Conservation (phyloP, 1,140 invertebrate species). For the Delia radicum region DNA sequence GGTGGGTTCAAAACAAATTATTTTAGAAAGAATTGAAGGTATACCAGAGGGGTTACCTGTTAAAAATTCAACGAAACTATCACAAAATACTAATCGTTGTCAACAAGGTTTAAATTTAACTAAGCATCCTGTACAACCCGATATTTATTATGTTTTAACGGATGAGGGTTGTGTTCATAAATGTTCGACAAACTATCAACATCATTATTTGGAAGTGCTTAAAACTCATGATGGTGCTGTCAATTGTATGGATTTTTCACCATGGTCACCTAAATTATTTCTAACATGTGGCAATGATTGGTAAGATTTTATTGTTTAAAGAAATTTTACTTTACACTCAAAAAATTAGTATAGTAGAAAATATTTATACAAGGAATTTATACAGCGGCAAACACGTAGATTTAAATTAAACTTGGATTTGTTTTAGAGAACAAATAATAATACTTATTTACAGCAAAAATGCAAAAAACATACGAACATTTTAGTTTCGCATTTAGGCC, state of each 20-base stretch:
- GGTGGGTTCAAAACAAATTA: slow-evolving; percentile 63
- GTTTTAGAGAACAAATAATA: too few relatives aligned
- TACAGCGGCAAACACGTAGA: too few relatives aligned
- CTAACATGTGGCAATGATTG: slow-evolving; percentile 84
- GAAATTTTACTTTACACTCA: too few relatives aligned
- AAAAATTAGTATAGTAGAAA: too few relatives aligned
- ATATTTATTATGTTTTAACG: slow-evolving; percentile 77
- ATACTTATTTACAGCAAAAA: too few relatives aligned
- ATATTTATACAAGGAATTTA: too few relatives aligned
- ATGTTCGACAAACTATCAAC: slow-evolving; percentile 67
- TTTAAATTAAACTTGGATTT: too few relatives aligned
- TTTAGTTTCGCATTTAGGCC: too few relatives aligned
- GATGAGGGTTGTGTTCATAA: slow-evolving; percentile 81
- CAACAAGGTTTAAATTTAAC: slow-evolving; percentile 65
- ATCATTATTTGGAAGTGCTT: slow-evolving; percentile 70
- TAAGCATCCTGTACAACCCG: slow-evolving; percentile 65
- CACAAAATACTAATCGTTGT: slow-evolving; percentile 40
- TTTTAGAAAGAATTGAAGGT: slow-evolving; percentile 65
- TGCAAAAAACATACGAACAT: too few relatives aligned
- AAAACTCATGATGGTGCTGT: slow-evolving; percentile 78
- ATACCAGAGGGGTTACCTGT: slow-evolving; percentile 60
- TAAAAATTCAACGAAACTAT: background rate
- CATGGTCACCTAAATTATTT: slow-evolving; percentile 73
- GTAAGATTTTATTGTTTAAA: too few relatives aligned
- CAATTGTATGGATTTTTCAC: slow-evolving; percentile 76